Conservation (phyloP, 2,113 vertebrate species). For the Myanophis thanlyinensis region DNA sequence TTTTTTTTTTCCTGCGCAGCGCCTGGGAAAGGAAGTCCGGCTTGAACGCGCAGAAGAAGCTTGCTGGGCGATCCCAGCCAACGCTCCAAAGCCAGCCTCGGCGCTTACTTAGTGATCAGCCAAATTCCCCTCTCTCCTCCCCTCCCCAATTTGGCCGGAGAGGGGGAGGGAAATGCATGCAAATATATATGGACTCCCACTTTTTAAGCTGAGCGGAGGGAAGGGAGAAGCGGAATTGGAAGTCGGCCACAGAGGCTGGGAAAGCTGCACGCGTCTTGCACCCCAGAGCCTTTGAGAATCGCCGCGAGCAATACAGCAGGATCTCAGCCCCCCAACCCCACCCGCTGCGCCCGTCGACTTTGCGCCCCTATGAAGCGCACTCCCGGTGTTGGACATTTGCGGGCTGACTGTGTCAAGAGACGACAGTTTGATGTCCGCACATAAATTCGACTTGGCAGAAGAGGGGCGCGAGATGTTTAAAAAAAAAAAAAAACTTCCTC, state of each 20-base stretch:
- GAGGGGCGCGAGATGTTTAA: neutral
- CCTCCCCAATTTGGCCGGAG: neutral
- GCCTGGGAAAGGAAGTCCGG: neutral
- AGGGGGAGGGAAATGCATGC: neutral
- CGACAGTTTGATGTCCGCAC: neutral
- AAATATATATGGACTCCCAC: neutral
- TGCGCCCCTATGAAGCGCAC: neutral
- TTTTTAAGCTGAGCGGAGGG: neutral
- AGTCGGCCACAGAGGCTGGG: neutral
- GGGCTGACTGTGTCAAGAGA: neutral
- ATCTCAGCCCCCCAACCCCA: neutral
- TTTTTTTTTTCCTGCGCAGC: neutral
- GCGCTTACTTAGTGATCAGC: neutral
- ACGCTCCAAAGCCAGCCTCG: neutral
- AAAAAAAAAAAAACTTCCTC: fast-evolving
- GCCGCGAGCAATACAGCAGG: neutral
- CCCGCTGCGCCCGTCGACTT: neutral
- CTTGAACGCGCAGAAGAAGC: neutral
- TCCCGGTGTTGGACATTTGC: neutral
- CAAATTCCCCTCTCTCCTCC: neutral
- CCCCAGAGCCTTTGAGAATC: neutral
- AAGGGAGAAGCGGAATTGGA: neutral
- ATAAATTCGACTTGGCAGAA: neutral
- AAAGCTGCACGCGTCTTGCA: neutral
- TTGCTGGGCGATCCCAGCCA: neutral